These are phyloP conservation scores for Vireo griseus DNA, from an alignment of 2,797 vertebrate genomes.

Conservation along the genomic window DNA sequence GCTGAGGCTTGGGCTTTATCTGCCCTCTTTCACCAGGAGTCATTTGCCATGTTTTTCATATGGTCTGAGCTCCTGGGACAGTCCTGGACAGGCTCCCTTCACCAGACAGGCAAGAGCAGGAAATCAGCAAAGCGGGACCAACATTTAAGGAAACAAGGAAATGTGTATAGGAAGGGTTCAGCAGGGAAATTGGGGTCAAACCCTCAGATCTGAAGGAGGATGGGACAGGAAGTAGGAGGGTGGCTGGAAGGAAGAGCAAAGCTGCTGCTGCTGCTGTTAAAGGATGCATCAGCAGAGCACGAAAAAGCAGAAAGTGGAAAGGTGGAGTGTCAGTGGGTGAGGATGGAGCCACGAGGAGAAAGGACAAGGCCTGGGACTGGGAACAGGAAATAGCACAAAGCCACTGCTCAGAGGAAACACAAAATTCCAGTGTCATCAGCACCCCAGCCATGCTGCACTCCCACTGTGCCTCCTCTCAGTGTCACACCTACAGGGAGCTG, in stretches of 20 bases:
- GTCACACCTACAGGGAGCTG: not conserved
- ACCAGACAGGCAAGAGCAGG: not conserved
- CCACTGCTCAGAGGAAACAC: not conserved
- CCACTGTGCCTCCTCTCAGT: not conserved
- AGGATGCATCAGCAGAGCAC: not conserved
- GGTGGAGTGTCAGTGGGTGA: not conserved
- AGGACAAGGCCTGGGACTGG: not conserved
- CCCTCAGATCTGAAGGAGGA: not conserved
- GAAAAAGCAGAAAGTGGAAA: not conserved
- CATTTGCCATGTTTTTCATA: not conserved
- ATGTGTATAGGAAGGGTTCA: not conserved
- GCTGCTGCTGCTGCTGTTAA: not conserved
- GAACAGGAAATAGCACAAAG: not conserved
- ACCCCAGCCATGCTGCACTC: not conserved
- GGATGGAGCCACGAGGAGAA: not conserved
- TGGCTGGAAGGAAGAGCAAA: not conserved
- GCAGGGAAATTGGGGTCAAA: not conserved
- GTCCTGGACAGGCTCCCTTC: not conserved
- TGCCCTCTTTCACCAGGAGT: not conserved
- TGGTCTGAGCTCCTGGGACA: not conserved
- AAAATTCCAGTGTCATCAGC: not conserved
- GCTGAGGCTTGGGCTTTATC: not conserved
- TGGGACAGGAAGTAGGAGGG: not conserved
- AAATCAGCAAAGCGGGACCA: not conserved
- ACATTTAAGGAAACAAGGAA: not conserved